Evolutionary conservation across 2,888 invertebrate genomes (phyloP), one percentile per base, ranked within the genome.

Genomic region (Agrypnus murinus): DNA sequence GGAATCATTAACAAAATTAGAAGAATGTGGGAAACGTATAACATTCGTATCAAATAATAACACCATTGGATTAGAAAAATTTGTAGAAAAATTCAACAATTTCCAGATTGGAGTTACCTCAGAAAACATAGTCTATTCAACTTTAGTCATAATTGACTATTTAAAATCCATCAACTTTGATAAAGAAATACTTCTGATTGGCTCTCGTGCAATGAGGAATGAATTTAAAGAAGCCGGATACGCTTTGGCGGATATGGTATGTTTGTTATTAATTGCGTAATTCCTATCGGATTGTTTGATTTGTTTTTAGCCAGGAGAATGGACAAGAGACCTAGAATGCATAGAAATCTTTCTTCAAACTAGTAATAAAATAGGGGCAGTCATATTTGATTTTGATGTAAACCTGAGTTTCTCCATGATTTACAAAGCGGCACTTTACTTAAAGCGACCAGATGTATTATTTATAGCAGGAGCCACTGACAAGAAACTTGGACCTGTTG

Each of bases 351-450:
- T n/a, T n/a, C n/a, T n/a, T n/a, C n/a, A n/a, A n/a, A n/a, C 87
- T 43, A 86, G 89, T 66, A 80, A 81, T 1, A 86, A 87, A 19
- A 84, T 90, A 0, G 89, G 89, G 12, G 90, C 90, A 0, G 89
- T 90, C n/a, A 85, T 90, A 0, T 81, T 88, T 14, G 90, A 90
- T 78, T 85, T 87, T 38, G 89, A 89, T 74, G 82, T 86, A 48
- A 86, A 85, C 75, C 79, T 87, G 4, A 89, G 87, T 74, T 84
- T 88, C 73, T 81, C 87, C 0, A 89, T 88, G 79, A 57, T 90
- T 36, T 86, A 87, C 75, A 87, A 84, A 78, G 87, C 89, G 0
- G 77, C 84, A 7, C 82, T 86, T 0, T 89, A 88, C 74, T 79
- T 90, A 17, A 79, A 78, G 60, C 83, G 87, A 50, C 84, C 86